These are phyloP conservation scores for Gonatopus flavifemur DNA, from an alignment of 1,140 invertebrate genomes.

Conservation along the genomic window DNA sequence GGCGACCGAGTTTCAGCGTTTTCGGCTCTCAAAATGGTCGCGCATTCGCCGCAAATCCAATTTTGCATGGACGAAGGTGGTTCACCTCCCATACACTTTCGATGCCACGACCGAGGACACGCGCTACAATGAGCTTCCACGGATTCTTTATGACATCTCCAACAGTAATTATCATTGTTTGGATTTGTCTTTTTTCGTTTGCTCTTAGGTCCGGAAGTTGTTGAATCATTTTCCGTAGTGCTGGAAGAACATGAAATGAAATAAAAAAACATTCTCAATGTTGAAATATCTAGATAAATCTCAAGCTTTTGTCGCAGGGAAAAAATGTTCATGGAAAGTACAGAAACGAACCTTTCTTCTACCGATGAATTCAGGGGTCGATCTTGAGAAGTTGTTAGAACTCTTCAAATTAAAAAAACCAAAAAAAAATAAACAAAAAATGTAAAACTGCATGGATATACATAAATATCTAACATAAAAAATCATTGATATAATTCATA, in stretches of 20 bases:
- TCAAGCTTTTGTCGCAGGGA: neutral
- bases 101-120: constrained; percentile 85
- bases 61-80: constrained; percentile 59
- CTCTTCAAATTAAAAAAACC: neutral
- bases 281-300: neutral
- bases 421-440: neutral
- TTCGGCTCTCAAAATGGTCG: constrained; percentile 76
- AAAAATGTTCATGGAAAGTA: neutral
- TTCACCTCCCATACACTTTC: constrained; percentile 68
- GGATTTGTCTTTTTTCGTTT: constrained; percentile 35
- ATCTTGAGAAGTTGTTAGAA: neutral
- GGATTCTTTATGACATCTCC: constrained; percentile 79
- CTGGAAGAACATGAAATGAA: constrained; percentile 11
- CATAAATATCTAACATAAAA: too few relatives aligned
- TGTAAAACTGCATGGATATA: too few relatives aligned
- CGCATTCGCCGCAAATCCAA: constrained; percentile 89
- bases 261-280: neutral
- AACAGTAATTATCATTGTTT: constrained; percentile 79
- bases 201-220: neutral
- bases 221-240: neutral
- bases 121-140: constrained; percentile 71
- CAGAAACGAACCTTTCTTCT: too few relatives aligned
- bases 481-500: too few relatives aligned
- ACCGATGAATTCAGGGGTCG: too few relatives aligned
- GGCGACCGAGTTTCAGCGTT: constrained; percentile 72